Conservation (phyloP, 2,888 invertebrate species). For the Ormia ochracea region DNA sequence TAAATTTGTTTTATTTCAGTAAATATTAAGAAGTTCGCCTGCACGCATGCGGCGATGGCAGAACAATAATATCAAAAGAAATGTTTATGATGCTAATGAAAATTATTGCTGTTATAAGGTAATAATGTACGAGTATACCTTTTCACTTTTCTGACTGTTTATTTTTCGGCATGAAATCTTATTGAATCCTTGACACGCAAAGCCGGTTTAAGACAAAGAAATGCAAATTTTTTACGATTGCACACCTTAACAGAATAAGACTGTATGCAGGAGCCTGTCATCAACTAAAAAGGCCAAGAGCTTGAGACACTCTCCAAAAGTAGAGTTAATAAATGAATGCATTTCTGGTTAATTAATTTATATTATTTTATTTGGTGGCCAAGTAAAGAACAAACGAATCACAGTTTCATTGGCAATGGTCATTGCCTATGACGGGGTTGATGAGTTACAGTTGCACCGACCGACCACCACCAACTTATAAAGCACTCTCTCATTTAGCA, state of each 20-base stretch:
- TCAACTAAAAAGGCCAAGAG: not conserved
- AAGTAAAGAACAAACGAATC: slow-evolving; percentile 12
- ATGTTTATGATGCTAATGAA: slow-evolving; percentile 61
- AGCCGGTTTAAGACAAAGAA: slow-evolving; percentile 62
- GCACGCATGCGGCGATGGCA: slow-evolving; percentile 49
- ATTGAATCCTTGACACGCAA: slow-evolving; percentile 60
- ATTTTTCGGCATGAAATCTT: slow-evolving; percentile 46
- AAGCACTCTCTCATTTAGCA: slow-evolving; percentile 9
- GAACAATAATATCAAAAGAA: slow-evolving; percentile 38
- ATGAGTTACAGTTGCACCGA: slow-evolving; percentile 47
- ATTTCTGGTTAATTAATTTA: slow-evolving; percentile 73
- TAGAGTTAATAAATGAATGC: slow-evolving; percentile 41
- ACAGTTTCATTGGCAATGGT: slow-evolving; percentile 18
- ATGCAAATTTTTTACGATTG: slow-evolving; percentile 61
- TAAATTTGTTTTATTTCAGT: slow-evolving; percentile 20
- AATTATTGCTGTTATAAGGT: slow-evolving; percentile 23
- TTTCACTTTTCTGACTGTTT: slow-evolving; percentile 7
- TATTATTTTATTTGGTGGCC: slow-evolving; percentile 73
- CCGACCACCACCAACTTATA: not conserved
- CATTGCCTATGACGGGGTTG: not conserved
- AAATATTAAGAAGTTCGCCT: slow-evolving; percentile 44
- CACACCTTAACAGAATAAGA: slow-evolving; percentile 36
- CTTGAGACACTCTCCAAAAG: slow-evolving; percentile 14
- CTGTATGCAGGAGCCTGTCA: not conserved
- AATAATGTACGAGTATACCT: not conserved